Evolutionary conservation across 2,888 invertebrate genomes (phyloP), one percentile per base, ranked within the genome.

Genomic region (Iphiclides podalirius): DNA sequence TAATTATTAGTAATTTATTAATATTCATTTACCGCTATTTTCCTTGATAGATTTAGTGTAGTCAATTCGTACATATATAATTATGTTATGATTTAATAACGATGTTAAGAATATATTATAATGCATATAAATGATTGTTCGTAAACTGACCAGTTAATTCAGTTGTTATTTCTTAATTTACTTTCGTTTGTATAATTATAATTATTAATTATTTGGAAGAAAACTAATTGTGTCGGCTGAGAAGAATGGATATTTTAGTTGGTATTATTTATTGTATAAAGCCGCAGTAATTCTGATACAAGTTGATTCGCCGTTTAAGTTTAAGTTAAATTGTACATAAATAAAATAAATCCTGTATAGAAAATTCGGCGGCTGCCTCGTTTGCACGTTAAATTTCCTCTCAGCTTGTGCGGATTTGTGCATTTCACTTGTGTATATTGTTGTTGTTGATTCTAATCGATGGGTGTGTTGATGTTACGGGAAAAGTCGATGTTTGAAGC

Each of bases 261-360:
- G n/a, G n/a, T 20, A 20, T 20, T 20, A 20, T 20, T 20, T 4
- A 20, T 20, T 20, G 20, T 20, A 6, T 20, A 20, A 4, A 20
- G 3, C 20, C n/a, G n/a, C n/a, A n/a, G n/a, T n/a, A n/a, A n/a
- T 20, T 20, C 20, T 4, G 20, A 20, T 20, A 20, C n/a, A n/a
- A 26, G 34, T 37, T 20, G 28, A 48, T 47, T 43, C 52, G 47
- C 52, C 44, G 44, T 9, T 47, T 20, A 4, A 41, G 47, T 45
- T 50, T 44, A 35, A 42, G 53, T 60, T 58, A 48, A 54, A 41
- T 54, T 63, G 63, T 63, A 63, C 55, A 63, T 63, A 63, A 51
- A 52, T 47, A 52, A 53, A 51, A 47, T 39, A 42, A 43, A 11
- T 44, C 49, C 41, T 55, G 54, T 57, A 52, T 51, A 52, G 52